Evolutionary conservation across 1,140 invertebrate species (phyloP), one percentile per base, ranked within the genome.

Genomic region (Zelostemma sp.): DNA sequence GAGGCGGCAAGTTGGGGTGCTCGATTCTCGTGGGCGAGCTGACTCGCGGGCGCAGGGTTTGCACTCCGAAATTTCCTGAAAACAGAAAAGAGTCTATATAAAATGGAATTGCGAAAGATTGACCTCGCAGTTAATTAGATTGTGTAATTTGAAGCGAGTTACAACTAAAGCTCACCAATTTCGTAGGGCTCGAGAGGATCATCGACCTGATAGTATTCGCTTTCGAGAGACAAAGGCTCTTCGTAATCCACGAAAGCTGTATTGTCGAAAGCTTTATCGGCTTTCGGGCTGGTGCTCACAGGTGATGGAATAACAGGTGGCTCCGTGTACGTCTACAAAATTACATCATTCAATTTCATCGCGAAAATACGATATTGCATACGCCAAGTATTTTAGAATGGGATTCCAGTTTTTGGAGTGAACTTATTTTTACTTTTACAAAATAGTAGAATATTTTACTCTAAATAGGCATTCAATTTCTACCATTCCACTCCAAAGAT

Each of bases 11-110:
- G 80, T 94, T 94, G 0, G 92, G 92, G 73, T 93, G 89, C 74
- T 94, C 93, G 67, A 93, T 93, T 64, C 91, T 87, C 1, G 92
- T 93, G 0, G 93, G 92, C 0, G 92, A 92, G 8, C 92, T 93
- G 0, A 94, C 92, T 11, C 89, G 81, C 0, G 88, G 88, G 11
- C 83, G 77, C n/a, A 81, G 55, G 1, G 80, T 80, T 48, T 77
- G 72, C 43, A 74, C 75, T 33, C 72, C 73, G 51, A 72, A 75
- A 38, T 79, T 72, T 12, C 73, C 78, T 80, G 50, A 2, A 60
- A 55, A 51, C 43, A 33, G 33, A 51, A 21, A 48, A 17, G 6
- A 1, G 2, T 9, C 16, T 41, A 51, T 43, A 11, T 9, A 12
- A 59, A 50, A 50, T 55, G 11, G 11, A 25, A 43, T 31, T 53